A percentile compares a stretch with the other conserved stretches of the same genome.
phyloP scores from a whole-genome alignment of 2,888 invertebrate species.

The Ecliptopera silaceata region DNA sequence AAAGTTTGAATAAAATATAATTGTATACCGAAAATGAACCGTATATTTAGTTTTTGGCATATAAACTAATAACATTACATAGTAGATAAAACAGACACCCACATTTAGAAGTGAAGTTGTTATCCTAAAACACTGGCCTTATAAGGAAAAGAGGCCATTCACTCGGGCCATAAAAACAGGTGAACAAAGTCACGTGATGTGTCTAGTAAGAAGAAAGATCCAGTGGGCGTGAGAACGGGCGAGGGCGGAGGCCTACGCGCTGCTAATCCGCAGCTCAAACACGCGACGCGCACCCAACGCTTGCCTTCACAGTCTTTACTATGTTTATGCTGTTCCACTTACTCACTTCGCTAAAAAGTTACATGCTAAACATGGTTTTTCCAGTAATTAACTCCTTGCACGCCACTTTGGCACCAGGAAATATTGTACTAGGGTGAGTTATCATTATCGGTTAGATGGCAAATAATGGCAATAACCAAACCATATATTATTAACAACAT shows the following conservation, averaged over 20 bases:
- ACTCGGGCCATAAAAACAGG: not conserved
- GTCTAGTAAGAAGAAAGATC: slow-evolving; percentile 64
- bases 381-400: not conserved
- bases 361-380: slow-evolving; percentile 12
- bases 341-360: slow-evolving; percentile 31
- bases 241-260: slow-evolving; percentile 57
- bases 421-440: no score
- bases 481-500: no score
- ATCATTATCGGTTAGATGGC: no score
- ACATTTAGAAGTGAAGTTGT: no score
- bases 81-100: no score
- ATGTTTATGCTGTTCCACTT: slow-evolving; percentile 29
- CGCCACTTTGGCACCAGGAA: not conserved
- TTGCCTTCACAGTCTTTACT: slow-evolving; percentile 30
- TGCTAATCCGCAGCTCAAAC: slow-evolving; percentile 71
- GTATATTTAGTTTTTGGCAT: no score
- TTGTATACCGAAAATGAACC: no score
- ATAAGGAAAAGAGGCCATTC: no score
- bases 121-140: no score
- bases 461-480: no score
- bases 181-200: slow-evolving; percentile 3
- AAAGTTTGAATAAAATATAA: no score
- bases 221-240: slow-evolving; percentile 75
- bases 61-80: no score
- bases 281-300: slow-evolving; percentile 44